Evolutionary conservation across 23 tunicate species (phyloP).

Genomic region (Diplosoma virens): DNA sequence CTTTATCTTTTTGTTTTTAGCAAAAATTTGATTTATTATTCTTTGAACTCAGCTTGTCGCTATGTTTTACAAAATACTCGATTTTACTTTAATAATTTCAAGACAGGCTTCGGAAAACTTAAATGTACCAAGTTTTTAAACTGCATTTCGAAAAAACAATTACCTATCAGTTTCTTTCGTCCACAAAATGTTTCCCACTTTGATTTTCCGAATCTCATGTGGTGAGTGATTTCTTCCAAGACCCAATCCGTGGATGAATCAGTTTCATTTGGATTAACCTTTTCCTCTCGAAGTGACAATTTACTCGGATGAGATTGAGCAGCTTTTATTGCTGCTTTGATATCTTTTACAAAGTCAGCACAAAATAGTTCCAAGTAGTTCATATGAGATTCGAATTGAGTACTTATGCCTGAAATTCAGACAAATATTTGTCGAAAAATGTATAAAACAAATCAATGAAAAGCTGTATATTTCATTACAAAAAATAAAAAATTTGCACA

Average conservation of each 20-base stretch:
- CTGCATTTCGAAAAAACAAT: neutral
- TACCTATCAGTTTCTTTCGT: slow-evolving; percentile 60
- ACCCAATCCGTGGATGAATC: slow-evolving; percentile 61
- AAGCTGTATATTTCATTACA: too few relatives aligned
- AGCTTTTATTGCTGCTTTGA: slow-evolving; percentile 29
- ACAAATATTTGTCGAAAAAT: too few relatives aligned
- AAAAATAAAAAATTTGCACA: too few relatives aligned
- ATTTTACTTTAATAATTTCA: too few relatives aligned
- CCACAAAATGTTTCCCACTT: slow-evolving; percentile 70
- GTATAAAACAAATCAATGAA: too few relatives aligned
- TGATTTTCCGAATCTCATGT: slow-evolving; percentile 36
- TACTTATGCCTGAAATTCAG: slow-evolving; percentile 37
- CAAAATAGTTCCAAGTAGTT: slow-evolving; percentile 53
- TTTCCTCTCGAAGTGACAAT: neutral
- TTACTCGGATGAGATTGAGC: neutral
- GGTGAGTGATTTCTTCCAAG: slow-evolving; percentile 71
- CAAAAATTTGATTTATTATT: too few relatives aligned
- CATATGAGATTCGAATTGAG: slow-evolving; percentile 20
- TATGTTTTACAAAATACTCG: too few relatives aligned
- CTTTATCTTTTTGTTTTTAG: too few relatives aligned
- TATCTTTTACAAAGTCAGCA: slow-evolving; percentile 56
- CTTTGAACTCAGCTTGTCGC: too few relatives aligned
- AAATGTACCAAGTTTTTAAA: neutral
- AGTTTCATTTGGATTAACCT: too few relatives aligned
- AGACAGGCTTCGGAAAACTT: too few relatives aligned